phyloP scores from a whole-genome alignment of 2,797 vertebrate genomes.

The Nyctibius grandis region DNA sequence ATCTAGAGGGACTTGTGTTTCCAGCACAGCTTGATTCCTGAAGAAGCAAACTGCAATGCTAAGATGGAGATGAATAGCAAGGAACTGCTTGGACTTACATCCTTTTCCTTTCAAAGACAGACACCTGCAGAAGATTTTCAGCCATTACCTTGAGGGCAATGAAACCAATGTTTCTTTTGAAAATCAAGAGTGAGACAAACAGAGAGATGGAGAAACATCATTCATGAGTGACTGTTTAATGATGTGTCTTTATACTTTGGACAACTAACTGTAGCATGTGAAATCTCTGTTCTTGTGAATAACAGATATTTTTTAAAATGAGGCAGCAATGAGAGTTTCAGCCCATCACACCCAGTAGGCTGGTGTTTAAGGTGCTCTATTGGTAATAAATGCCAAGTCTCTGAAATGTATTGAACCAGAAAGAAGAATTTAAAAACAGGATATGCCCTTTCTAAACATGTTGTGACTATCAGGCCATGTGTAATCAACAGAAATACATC shows the following conservation, averaged over 20 bases:
- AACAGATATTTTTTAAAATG: background rate
- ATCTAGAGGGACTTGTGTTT: background rate
- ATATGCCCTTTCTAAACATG: background rate
- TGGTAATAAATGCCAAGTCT: background rate
- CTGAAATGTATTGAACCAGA: background rate
- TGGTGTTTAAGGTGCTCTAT: background rate
- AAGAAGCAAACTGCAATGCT: background rate
- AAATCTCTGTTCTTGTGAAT: background rate
- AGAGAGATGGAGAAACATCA: background rate
- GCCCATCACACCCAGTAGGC: background rate
- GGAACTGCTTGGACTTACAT: background rate
- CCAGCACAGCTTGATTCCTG: background rate
- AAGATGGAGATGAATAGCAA: background rate
- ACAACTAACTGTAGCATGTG: background rate
- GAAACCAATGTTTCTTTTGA: background rate
- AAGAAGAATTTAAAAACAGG: background rate
- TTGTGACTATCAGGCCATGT: background rate
- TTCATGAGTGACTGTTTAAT: background rate
- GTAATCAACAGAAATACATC: background rate
- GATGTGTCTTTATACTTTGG: background rate
- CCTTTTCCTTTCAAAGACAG: background rate
- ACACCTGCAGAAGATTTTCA: background rate
- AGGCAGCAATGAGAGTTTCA: background rate
- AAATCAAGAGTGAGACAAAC: background rate
- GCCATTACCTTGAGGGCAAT: background rate